Evolutionary conservation across 2,888 invertebrate species (phyloP).

Genomic region (Phania funesta): DNA sequence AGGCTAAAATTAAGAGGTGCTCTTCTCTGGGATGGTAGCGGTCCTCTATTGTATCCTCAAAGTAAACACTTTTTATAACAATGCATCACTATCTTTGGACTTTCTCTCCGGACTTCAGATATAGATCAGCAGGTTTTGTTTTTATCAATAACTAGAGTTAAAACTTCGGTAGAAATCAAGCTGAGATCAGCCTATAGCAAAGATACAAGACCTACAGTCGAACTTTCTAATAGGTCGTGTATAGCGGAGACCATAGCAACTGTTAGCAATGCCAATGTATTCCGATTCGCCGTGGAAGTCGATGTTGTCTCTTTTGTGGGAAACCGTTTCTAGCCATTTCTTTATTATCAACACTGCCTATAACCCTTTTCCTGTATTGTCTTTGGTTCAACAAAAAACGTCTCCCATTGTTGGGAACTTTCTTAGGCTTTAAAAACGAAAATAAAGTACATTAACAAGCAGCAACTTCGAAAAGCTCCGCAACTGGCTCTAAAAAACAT

Average conservation of each 20-base stretch:
- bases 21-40: conserved; percentile 38
- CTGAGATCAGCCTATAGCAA: no score
- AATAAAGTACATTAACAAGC: no score
- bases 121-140: conserved; percentile 1
- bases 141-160: not conserved
- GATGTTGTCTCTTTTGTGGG: conserved; percentile 4
- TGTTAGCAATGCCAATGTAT: conserved; percentile 26
- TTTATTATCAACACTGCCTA: conserved; percentile 10
- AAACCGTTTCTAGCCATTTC: conserved; percentile 36
- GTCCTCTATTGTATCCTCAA: conserved; percentile 31
- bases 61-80: conserved; percentile 31
- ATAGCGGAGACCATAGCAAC: conserved; percentile 17
- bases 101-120: conserved; percentile 17
- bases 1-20: conserved; percentile 41
- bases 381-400: conserved; percentile 11
- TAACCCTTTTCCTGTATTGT: conserved; percentile 22
- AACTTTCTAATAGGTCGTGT: conserved; percentile 3
- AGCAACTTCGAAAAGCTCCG: conserved; percentile 4
- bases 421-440: conserved; percentile 26
- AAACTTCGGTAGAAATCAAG: not conserved
- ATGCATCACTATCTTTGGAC: conserved; percentile 17
- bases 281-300: conserved; percentile 12
- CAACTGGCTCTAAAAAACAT: no score
- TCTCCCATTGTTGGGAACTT: no score
- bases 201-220: conserved; percentile 23